Conservation (phyloP, 2,797 vertebrate species). For the Gadopsis bispinosus region DNA sequence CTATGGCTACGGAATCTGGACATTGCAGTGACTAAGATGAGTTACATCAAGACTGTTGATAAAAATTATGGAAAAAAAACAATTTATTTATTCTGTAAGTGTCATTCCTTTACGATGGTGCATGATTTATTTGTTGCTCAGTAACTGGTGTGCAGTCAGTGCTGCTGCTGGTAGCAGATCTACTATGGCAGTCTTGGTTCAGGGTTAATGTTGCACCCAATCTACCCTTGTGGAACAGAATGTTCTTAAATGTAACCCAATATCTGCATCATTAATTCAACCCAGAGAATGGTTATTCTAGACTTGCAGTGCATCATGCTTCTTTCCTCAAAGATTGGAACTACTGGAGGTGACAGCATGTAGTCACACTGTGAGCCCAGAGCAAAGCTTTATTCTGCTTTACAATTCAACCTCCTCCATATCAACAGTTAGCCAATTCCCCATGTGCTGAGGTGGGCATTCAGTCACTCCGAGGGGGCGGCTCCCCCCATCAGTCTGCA, state of each 20-base stretch:
- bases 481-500: constrained; percentile 28
- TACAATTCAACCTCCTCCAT: constrained; percentile 31
- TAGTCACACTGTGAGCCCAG: neutral
- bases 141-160: neutral
- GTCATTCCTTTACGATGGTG: neutral
- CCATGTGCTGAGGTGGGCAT: constrained; percentile 66
- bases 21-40: no score
- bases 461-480: constrained; percentile 27
- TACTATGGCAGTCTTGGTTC: no score
- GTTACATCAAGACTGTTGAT: neutral
- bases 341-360: neutral
- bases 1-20: neutral
- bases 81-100: no score
- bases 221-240: no score
- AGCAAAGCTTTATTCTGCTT: constrained; percentile 41
- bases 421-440: constrained; percentile 68
- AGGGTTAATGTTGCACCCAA: no score
- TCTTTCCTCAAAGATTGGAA: neutral
- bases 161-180: no score
- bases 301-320: neutral
- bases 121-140: neutral
- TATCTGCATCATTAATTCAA: neutral
- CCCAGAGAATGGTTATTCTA: neutral
- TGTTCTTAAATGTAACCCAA: neutral
- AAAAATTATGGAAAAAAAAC: no score